phyloP scores from a whole-genome alignment of 2,797 vertebrate species.

The Heliangelus exortis region DNA sequence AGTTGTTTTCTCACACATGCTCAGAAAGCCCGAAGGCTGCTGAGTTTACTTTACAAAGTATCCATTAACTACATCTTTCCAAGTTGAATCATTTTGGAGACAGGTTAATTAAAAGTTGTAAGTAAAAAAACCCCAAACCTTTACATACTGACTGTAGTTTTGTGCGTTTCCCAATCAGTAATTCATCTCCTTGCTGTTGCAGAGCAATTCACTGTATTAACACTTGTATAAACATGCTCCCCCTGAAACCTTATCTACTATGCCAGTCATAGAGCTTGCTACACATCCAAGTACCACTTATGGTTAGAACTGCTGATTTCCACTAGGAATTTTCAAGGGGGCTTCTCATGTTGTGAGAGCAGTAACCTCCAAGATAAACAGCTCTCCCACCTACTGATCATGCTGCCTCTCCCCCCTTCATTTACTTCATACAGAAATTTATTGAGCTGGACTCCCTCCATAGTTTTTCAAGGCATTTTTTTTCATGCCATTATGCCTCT shows the following conservation, averaged over 20 bases:
- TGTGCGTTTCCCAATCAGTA: neutral
- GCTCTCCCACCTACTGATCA: neutral
- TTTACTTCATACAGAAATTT: neutral
- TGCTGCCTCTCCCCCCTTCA: neutral
- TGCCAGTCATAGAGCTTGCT: neutral
- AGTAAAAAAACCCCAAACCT: neutral
- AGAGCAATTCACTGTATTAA: neutral
- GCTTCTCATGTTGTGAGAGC: neutral
- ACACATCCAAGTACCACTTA: neutral
- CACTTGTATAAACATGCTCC: neutral
- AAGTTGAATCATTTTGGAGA: neutral
- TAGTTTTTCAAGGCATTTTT: neutral
- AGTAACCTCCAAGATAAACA: neutral
- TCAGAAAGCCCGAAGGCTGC: neutral
- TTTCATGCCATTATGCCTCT: neutral
- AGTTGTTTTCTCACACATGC: neutral
- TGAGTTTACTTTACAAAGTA: neutral
- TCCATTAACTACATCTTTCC: neutral
- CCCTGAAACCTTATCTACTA: neutral
- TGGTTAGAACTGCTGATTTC: neutral
- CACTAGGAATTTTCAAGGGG: neutral
- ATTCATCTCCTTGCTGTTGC: neutral
- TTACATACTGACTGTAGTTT: neutral
- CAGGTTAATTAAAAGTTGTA: neutral
- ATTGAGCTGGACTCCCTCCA: fast-evolving